phyloP scores from a whole-genome alignment of 2,888 invertebrate species.

The Agelastica alni region DNA sequence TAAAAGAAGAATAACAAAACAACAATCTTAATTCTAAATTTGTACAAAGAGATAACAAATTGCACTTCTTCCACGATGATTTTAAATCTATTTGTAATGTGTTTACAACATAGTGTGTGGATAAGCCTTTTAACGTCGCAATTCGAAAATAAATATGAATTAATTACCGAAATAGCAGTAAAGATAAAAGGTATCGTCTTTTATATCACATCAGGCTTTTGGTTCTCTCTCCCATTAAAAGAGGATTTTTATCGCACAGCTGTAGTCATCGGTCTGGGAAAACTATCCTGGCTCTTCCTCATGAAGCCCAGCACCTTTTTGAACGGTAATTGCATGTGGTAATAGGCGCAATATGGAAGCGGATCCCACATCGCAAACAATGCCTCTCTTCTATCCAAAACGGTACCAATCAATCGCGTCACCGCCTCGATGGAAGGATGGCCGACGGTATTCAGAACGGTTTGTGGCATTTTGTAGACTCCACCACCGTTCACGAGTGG shows the following conservation, averaged over 20 bases:
- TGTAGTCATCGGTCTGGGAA: conserved; percentile 53
- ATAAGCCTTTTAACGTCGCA: too few species aligned
- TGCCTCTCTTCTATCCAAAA: conserved; percentile 78
- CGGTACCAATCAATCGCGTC: conserved; percentile 67
- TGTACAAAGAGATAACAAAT: conserved; percentile 14
- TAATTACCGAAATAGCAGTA: conserved; percentile 4
- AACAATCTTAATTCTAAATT: conserved; percentile 19
- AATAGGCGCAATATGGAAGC: conserved; percentile 82
- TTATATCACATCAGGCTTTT: conserved; percentile 46
- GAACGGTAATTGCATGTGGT: conserved; percentile 77
- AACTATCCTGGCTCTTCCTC: conserved; percentile 56
- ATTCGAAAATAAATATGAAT: conserved; percentile 18
- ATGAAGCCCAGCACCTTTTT: conserved; percentile 63
- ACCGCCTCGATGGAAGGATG: conserved; percentile 60
- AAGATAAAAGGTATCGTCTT: conserved; percentile 3
- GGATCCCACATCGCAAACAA: conserved; percentile 85
- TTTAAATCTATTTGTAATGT: too few species aligned
- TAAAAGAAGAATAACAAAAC: conserved; percentile 23
- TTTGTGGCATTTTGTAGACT: conserved; percentile 66
- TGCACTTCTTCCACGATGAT: conserved; percentile 5
- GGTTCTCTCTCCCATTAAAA: conserved; percentile 50
- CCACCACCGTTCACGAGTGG: conserved; percentile 58
- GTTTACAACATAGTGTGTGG: too few species aligned
- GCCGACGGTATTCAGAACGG: conserved; percentile 58
- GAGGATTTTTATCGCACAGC: conserved; percentile 49